A percentile compares a stretch with the other conserved stretches of the same genome.
phyloP scores from a whole-genome alignment of 2,888 invertebrate species.

The Scaptomyza parva region DNA sequence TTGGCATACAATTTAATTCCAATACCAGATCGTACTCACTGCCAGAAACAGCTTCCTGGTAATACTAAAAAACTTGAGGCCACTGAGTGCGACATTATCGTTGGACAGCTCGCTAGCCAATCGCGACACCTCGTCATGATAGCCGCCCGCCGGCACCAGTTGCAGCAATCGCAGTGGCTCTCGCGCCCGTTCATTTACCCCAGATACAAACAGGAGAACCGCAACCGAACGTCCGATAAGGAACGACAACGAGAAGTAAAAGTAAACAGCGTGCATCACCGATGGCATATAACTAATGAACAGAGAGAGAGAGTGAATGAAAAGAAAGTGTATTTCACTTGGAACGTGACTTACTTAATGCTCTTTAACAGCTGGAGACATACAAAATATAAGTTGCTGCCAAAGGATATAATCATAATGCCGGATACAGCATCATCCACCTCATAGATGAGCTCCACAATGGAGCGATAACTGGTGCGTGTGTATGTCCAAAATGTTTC shows the following conservation, averaged over 20 bases:
- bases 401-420: slow-evolving; percentile 86
- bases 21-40: slow-evolving; percentile 56
- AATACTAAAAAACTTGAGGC: slow-evolving; percentile 82
- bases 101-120: slow-evolving; percentile 78
- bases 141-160: slow-evolving; percentile 84
- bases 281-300: slow-evolving; percentile 81
- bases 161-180: slow-evolving; percentile 83
- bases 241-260: slow-evolving; percentile 87
- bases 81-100: slow-evolving; percentile 81
- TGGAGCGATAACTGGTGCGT: slow-evolving; percentile 85
- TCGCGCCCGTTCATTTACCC: slow-evolving; percentile 86
- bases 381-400: slow-evolving; percentile 87
- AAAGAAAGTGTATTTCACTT: neutral
- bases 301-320: neutral
- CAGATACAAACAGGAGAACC: slow-evolving; percentile 86
- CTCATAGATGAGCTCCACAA: slow-evolving; percentile 85
- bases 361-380: slow-evolving; percentile 87
- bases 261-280: slow-evolving; percentile 85
- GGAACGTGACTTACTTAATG: slow-evolving; percentile 82
- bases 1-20: slow-evolving; percentile 1
- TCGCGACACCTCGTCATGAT: slow-evolving; percentile 84
- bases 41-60: slow-evolving; percentile 82
- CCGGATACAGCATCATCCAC: slow-evolving; percentile 86
- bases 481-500: slow-evolving; percentile 85
- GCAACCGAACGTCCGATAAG: slow-evolving; percentile 86